Conservation (phyloP, 2,113 vertebrate genomes). For the Daboia siamensis region DNA sequence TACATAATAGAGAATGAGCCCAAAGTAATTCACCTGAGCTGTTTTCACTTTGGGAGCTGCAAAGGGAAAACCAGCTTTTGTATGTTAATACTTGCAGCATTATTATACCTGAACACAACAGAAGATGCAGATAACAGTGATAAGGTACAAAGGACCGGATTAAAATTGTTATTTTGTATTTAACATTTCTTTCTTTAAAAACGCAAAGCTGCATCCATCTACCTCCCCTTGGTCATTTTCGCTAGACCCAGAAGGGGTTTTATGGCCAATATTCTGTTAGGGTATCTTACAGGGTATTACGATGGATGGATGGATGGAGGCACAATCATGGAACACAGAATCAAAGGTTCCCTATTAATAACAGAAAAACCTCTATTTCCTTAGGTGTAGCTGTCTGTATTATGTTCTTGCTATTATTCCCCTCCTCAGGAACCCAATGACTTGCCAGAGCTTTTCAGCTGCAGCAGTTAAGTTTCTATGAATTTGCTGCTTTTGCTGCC, state of each 20-base stretch:
- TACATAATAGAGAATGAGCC: background rate
- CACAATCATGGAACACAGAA: background rate
- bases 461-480: background rate
- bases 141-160: background rate
- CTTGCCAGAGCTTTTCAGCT: conserved; percentile 13
- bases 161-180: background rate
- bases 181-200: background rate
- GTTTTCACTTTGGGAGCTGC: background rate
- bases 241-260: background rate
- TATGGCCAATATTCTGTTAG: background rate
- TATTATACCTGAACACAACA: background rate
- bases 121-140: background rate
- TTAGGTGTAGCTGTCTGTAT: background rate
- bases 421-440: background rate
- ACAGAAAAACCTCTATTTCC: background rate
- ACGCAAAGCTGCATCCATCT: background rate
- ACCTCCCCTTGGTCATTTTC: background rate
- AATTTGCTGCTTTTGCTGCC: background rate
- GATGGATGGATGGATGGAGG: background rate
- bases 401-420: background rate
- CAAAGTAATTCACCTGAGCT: background rate
- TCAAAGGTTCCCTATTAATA: background rate
- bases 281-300: background rate
- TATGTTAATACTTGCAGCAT: background rate
- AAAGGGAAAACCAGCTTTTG: background rate